Evolutionary conservation across 2,113 vertebrate genomes (phyloP), one percentile per base, ranked within the genome.

Genomic region (Hucho hucho): DNA sequence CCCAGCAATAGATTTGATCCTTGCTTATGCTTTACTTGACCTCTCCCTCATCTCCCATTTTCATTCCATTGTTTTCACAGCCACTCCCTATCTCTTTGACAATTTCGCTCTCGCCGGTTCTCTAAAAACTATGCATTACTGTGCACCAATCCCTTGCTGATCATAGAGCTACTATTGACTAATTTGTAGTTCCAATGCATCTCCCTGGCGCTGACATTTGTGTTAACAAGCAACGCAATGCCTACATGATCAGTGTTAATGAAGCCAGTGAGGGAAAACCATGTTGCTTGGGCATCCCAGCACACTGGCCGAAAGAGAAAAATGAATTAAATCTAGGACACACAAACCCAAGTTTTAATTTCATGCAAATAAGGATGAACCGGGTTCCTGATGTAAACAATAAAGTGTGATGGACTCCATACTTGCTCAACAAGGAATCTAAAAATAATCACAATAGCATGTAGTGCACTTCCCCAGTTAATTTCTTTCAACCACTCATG

Each of bases 341-440:
- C 79, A 73, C 66, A 73, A 63, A 59, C 79, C n/a, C 11, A 63
- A 26, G 63, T 83, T 29, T 29, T 86, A 87, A 86, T 89, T 84
- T 56, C 81, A 83, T 87, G 80, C 82, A 87, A 88, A 88, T 87
- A 81, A 72, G 65, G 83, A 32, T 69, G 84, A 84, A 84, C 85
- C 18, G 18, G 69, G 84, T 87, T 86, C 72, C 79, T 75, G 71
- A 80, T 70, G 29, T 46, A 61, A 78, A 56, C 70, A 56, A 72
- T 47, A 43, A 28, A 74, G 73, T 49, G 37, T 47, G 67, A 53
- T 81, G 61, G 64, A 75, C 80, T 53, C 69, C 6, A 37, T 37
- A 37, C 6, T 37, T 9, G 37, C 37, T 37, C 37, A 37, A 37
- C 37, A 37, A 37, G 32, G 6, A 7, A 37, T 37, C 32, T 37